Evolutionary conservation across 1,140 invertebrate species (phyloP), one percentile per base, ranked within the genome.

Genomic region (Cherax quadricarinatus): DNA sequence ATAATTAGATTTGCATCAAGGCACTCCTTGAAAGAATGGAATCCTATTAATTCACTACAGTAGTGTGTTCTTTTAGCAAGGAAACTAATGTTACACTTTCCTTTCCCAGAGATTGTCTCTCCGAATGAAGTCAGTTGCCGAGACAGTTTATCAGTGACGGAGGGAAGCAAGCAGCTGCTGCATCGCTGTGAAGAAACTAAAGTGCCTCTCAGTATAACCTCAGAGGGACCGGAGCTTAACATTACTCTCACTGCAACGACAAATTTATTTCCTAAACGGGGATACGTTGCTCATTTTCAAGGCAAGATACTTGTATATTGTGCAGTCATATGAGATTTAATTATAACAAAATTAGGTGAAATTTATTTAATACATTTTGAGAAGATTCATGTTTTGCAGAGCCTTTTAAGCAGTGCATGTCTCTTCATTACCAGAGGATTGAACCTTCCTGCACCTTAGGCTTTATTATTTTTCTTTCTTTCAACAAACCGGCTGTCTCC

Each of bases 281-380:
- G 96, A 83, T 95, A 96, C 86, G 94, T 96, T 14, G 94, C 96
- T 89, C 95, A 96, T 94, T 96, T 96, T 94, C 96, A 96, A 95
- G 95, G 96, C 96, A 94, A 57, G 53, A 10, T 57, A 41, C 30
- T 41, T 41, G 30, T 41, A 41, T 41, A 41, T 41, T 41, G 30
- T 41, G 30, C 30, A 41, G 30, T 41, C 30, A 41, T 41, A 41
- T 41, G 30, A 41, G 30, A 41, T 41, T 41, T 41, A 41, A 41
- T 41, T 41, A 2, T 41, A 41, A 41, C 30, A 41, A 41, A 41
- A 41, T 41, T 41, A 41, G 30, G 30, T 41, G 30, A 41, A 41
- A 41, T 41, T 41, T 41, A 41, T 41, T 41, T 41, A 41, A 41
- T 41, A 41, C 30, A 2, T 41, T 41, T 41, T 41, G 30, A 41